phyloP scores from a whole-genome alignment of 2,113 vertebrate species.

The Parus major region DNA sequence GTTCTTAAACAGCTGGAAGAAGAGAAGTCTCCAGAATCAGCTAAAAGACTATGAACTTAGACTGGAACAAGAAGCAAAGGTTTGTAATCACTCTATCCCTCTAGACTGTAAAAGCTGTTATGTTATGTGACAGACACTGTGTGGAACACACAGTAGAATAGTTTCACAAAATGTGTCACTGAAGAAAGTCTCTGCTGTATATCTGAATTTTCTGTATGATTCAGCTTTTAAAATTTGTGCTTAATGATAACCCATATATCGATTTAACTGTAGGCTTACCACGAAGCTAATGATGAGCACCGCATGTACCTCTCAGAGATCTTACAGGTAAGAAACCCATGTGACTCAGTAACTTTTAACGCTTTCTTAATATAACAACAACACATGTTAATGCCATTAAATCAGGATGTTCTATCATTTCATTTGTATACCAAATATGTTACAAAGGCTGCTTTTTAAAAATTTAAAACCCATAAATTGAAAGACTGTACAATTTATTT shows the following conservation, averaged over 20 bases:
- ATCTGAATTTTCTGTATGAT: not conserved
- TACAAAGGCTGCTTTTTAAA: not conserved
- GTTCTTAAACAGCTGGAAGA: conserved; percentile 80
- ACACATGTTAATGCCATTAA: not conserved
- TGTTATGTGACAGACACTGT: not conserved
- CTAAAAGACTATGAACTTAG: conserved; percentile 80
- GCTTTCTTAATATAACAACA: not conserved
- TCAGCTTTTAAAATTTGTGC: not conserved
- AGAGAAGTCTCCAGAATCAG: conserved; percentile 81
- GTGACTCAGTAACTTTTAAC: not conserved
- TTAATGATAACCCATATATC: not conserved
- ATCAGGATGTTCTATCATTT: not conserved
- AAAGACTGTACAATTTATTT: not conserved
- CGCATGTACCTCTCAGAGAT: conserved; percentile 81
- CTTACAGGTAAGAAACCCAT: conserved; percentile 74
- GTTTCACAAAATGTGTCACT: not conserved
- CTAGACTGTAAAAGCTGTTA: not conserved
- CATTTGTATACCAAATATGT: not conserved
- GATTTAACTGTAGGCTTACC: conserved; percentile 77
- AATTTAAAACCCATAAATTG: not conserved
- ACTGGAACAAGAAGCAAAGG: conserved; percentile 86
- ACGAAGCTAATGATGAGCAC: conserved; percentile 81
- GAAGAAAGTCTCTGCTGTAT: not conserved
- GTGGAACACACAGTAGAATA: not conserved
- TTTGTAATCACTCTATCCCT: conserved; percentile 42